Conservation (phyloP, 1,140 invertebrate genomes). For the Lepidurus couesii region DNA sequence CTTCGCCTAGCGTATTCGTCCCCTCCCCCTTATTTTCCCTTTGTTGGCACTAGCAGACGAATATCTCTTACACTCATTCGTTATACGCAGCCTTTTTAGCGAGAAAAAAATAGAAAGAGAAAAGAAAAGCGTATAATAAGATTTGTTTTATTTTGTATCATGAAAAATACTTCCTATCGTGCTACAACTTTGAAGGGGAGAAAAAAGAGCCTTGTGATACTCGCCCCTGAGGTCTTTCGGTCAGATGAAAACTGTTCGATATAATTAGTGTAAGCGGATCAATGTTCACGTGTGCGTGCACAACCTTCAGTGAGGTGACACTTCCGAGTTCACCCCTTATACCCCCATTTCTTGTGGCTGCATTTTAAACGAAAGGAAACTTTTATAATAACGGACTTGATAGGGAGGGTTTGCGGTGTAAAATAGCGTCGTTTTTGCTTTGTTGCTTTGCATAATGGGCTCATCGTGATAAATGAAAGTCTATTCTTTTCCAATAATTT, state of each 20-base stretch:
- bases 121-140: background rate
- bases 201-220: background rate
- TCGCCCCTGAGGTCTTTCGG: background rate
- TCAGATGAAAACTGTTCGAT: slow-evolving; percentile 8
- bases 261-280: slow-evolving; percentile 11
- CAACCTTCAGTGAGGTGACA: slow-evolving; percentile 1
- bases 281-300: slow-evolving; percentile 17
- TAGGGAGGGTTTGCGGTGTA: background rate
- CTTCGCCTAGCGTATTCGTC: background rate
- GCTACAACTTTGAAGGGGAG: background rate
- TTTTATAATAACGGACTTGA: background rate
- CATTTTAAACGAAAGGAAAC: background rate
- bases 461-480: background rate
- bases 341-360: background rate
- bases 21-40: background rate
- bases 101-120: background rate
- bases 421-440: background rate
- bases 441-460: slow-evolving; percentile 5
- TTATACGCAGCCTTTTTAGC: slow-evolving; percentile 1
- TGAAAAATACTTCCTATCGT: background rate
- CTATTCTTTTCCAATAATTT: slow-evolving; percentile 3
- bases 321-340: background rate
- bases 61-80: background rate
- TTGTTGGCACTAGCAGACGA: background rate
- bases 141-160: background rate